Conservation (phyloP, 2,888 invertebrate species). For the Andrena trimmerana region DNA sequence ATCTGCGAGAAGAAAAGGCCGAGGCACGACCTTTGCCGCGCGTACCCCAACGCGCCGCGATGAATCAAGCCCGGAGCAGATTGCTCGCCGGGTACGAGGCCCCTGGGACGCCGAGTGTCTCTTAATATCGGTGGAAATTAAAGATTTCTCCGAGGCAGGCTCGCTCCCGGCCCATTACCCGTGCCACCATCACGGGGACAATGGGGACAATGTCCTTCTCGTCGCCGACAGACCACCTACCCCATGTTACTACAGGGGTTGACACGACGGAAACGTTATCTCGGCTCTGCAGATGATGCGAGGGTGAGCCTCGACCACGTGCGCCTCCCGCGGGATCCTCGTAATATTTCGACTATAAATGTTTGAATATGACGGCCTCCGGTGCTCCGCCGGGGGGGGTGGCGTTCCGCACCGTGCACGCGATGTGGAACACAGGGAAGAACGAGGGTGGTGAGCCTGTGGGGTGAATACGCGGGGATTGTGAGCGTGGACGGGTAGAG, state of each 20-base stretch:
- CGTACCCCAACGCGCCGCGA: slow-evolving; percentile 6
- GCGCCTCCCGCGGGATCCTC: slow-evolving; percentile 68
- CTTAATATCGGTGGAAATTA: slow-evolving; percentile 78
- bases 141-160: slow-evolving; percentile 74
- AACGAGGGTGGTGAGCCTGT: slow-evolving; percentile 1
- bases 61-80: slow-evolving; percentile 42
- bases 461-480: slow-evolving; percentile 50
- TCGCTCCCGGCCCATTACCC: slow-evolving; percentile 74
- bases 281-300: slow-evolving; percentile 77
- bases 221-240: slow-evolving; percentile 50
- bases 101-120: slow-evolving; percentile 71
- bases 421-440: slow-evolving; percentile 2
- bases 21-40: slow-evolving; percentile 41
- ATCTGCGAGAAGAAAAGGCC: slow-evolving; percentile 14
- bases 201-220: slow-evolving; percentile 77
- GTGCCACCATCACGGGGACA: slow-evolving; percentile 70
- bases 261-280: slow-evolving; percentile 76
- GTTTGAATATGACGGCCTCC: slow-evolving; percentile 66
- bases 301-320: slow-evolving; percentile 66
- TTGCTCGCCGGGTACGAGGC: slow-evolving; percentile 52
- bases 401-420: slow-evolving; percentile 4
- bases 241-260: slow-evolving; percentile 36
- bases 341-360: slow-evolving; percentile 74
- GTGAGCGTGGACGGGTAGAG: background rate
- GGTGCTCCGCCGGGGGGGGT: background rate